Percentiles rank a stretch among this genome's conserved stretches.
phyloP scores from a whole-genome alignment of 2,888 invertebrate genomes.

The Rhogogaster chlorosoma region DNA sequence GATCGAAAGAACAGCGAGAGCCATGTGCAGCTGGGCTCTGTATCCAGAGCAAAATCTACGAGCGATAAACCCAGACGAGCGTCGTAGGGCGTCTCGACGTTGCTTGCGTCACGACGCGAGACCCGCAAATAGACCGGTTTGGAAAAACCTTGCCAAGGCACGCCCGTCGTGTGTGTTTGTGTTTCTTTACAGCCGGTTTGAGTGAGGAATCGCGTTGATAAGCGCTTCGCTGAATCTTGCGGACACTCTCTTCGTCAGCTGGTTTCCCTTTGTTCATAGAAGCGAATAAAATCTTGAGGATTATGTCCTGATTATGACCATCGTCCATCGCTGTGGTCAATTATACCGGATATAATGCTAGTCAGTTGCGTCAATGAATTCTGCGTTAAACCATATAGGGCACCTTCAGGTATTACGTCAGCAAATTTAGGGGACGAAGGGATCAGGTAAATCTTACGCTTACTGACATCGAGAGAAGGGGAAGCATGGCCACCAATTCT shows the following conservation, averaged over 20 bases:
- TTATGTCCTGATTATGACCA: background rate
- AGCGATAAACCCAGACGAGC: background rate
- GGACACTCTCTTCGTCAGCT: background rate
- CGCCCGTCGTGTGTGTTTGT: conserved; percentile 2
- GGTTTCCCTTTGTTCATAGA: conserved; percentile 10
- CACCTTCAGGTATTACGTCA: background rate
- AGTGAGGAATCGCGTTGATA: conserved; percentile 39
- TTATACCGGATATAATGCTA: background rate
- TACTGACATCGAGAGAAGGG: background rate
- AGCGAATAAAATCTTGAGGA: background rate
- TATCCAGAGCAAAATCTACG: conserved; percentile 29
- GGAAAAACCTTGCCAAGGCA: conserved; percentile 51
- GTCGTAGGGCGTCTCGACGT: conserved; percentile 32
- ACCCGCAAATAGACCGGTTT: conserved; percentile 51
- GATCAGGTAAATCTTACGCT: background rate
- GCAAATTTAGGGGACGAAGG: background rate
- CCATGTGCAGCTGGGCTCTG: conserved; percentile 12
- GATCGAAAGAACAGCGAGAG: background rate
- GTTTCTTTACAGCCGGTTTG: conserved; percentile 26
- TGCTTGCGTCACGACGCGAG: conserved; percentile 40
- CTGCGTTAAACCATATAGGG: background rate
- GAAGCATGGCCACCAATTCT: background rate
- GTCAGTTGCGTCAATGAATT: background rate
- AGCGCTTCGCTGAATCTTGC: conserved; percentile 44
- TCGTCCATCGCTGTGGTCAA: background rate